phyloP scores from a whole-genome alignment of 2,113 vertebrate species.

The Saimiri boliviensis region DNA sequence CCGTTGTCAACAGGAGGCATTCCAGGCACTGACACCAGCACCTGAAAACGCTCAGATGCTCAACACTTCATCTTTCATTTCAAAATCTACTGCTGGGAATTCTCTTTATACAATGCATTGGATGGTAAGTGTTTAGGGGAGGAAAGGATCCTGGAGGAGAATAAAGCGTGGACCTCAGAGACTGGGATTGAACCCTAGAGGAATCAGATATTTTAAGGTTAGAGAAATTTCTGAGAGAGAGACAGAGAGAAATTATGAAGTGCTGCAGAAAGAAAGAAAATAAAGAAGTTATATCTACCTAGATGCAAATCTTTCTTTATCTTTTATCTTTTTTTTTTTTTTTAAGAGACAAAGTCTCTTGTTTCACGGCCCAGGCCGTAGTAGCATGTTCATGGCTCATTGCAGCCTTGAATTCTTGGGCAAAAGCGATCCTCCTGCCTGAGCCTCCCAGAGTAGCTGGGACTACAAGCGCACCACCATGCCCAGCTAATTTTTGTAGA shows the following conservation, averaged over 20 bases:
- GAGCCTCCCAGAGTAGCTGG: too few relatives aligned
- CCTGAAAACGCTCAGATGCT: conserved; percentile 82
- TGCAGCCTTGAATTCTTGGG: too few relatives aligned
- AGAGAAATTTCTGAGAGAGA: background rate
- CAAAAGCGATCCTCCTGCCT: too few relatives aligned
- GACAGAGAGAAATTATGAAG: background rate
- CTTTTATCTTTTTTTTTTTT: too few relatives aligned
- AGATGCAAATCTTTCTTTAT: background rate
- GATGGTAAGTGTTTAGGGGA: conserved; percentile 85
- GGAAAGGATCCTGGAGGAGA: conserved; percentile 82
- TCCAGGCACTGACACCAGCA: conserved; percentile 81
- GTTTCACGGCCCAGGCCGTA: too few relatives aligned
- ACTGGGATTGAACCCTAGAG: conserved; percentile 73
- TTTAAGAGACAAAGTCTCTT: too few relatives aligned
- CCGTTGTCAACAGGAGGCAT: conserved; percentile 87
- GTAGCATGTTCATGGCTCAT: too few relatives aligned
- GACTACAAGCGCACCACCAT: too few relatives aligned
- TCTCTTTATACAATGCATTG: conserved; percentile 82
- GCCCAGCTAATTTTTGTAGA: too few relatives aligned
- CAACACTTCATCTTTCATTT: conserved; percentile 85
- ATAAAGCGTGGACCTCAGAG: conserved; percentile 78
- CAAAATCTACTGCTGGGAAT: conserved; percentile 86
- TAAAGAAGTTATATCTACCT: background rate
- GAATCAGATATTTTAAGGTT: conserved; percentile 81
- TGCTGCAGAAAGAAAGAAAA: background rate